Percentiles rank a stretch among this genome's conserved stretches.
phyloP scores from a whole-genome alignment of 2,888 invertebrate genomes.

The Lasioglossum figueresi region DNA sequence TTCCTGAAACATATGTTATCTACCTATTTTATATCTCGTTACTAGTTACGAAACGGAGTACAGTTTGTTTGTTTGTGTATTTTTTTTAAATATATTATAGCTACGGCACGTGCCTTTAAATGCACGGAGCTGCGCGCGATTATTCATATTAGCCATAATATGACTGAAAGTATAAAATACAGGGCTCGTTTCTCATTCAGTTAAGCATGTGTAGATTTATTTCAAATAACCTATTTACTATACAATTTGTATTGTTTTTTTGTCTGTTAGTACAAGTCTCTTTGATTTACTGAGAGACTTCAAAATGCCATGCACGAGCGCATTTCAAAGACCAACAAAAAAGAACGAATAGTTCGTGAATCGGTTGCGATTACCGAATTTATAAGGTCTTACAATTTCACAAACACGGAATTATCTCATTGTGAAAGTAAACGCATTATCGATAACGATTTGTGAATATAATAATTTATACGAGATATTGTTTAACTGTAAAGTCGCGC shows the following conservation, averaged over 20 bases:
- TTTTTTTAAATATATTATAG: slow-evolving; percentile 31
- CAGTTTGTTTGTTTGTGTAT: slow-evolving; percentile 23
- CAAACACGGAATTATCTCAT: slow-evolving; percentile 55
- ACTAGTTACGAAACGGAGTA: slow-evolving; percentile 48
- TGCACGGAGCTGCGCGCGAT: slow-evolving; percentile 54
- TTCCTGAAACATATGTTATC: slow-evolving; percentile 43
- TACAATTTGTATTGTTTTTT: slow-evolving; percentile 76
- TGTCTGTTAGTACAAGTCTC: slow-evolving; percentile 75
- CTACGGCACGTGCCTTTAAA: slow-evolving; percentile 40
- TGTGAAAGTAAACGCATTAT: slow-evolving; percentile 68
- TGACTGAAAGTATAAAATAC: slow-evolving; percentile 75
- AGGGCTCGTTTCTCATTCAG: slow-evolving; percentile 73
- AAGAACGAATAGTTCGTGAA: slow-evolving; percentile 45
- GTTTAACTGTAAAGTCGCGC: slow-evolving; percentile 56
- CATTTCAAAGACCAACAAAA: slow-evolving; percentile 47
- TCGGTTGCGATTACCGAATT: slow-evolving; percentile 48
- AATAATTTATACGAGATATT: slow-evolving; percentile 70
- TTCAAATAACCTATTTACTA: slow-evolving; percentile 80
- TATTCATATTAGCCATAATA: slow-evolving; percentile 29
- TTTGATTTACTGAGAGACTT: slow-evolving; percentile 66
- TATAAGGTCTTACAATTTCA: slow-evolving; percentile 66
- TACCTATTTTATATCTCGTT: slow-evolving; percentile 36
- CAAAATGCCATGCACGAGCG: slow-evolving; percentile 48
- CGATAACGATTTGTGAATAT: slow-evolving; percentile 62
- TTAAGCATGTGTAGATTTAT: slow-evolving; percentile 80